These are phyloP conservation scores for Bubalus kerabau DNA, from an alignment of 2,113 vertebrate species.

Conservation along the genomic window DNA sequence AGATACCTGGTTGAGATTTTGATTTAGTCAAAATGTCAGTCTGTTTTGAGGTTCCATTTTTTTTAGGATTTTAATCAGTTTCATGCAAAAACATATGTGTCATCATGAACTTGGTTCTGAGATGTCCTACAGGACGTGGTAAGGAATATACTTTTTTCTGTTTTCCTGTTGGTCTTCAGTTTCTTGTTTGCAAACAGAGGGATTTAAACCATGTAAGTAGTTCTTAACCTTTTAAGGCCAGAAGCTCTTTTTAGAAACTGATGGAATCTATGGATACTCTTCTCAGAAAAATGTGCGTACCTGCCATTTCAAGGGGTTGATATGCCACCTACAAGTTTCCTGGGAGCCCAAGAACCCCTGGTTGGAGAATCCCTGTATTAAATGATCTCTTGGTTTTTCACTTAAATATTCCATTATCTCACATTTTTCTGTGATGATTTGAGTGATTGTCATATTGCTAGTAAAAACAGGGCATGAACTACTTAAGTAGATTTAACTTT, in stretches of 20 bases:
- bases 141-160: not conserved
- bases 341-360: not conserved
- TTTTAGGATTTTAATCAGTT: constrained; percentile 23
- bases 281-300: not conserved
- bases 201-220: not conserved
- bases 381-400: not conserved
- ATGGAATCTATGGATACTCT: not conserved
- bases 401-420: not conserved
- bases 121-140: not conserved
- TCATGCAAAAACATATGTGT: not conserved
- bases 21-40: constrained; percentile 10
- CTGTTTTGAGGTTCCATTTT: not conserved
- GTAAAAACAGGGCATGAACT: not conserved
- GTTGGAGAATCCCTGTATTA: not conserved
- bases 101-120: not conserved
- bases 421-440: constrained; percentile 15
- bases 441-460: not conserved
- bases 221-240: not conserved
- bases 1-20: not conserved
- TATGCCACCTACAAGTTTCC: not conserved
- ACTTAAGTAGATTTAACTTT: constrained; percentile 34
- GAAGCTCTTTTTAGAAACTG: not conserved
- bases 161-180: not conserved
- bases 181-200: not conserved
- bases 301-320: not conserved